A percentile compares a stretch with the other conserved stretches of the same genome.
phyloP scores from a whole-genome alignment of 2,888 invertebrate genomes.

The Holacanthella duospinosa region DNA sequence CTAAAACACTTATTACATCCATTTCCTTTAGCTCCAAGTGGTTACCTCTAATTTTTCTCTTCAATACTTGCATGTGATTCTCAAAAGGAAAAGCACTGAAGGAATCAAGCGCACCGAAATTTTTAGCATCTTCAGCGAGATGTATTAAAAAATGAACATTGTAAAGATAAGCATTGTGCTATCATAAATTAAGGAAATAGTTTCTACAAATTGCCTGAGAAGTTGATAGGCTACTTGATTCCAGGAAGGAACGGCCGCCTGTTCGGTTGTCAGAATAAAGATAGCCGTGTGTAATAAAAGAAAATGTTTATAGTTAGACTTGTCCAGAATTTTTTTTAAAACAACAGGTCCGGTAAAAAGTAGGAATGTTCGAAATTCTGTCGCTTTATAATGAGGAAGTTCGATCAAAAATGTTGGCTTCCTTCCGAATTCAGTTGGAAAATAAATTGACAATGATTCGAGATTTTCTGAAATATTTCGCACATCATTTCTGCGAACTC shows the following conservation, averaged over 20 bases:
- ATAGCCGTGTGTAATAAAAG: slow-evolving; percentile 7
- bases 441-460: neutral
- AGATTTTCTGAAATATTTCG: neutral
- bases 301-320: slow-evolving; percentile 14
- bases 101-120: slow-evolving; percentile 38
- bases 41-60: slow-evolving; percentile 8
- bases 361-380: slow-evolving; percentile 34
- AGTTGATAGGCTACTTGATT: slow-evolving; percentile 25
- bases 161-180: slow-evolving; percentile 38
- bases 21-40: neutral
- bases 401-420: slow-evolving; percentile 23
- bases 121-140: slow-evolving; percentile 39
- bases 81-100: slow-evolving; percentile 41
- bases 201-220: slow-evolving; percentile 33
- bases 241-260: slow-evolving; percentile 2
- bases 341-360: slow-evolving; percentile 34
- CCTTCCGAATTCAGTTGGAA: neutral
- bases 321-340: slow-evolving; percentile 18
- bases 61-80: slow-evolving; percentile 36
- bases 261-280: slow-evolving; percentile 4
- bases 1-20: no score
- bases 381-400: slow-evolving; percentile 35
- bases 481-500: neutral
- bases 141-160: no score
- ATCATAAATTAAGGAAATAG: slow-evolving; percentile 38